Evolutionary conservation across 2,888 invertebrate species (phyloP).

Genomic region (Phortica magna): DNA sequence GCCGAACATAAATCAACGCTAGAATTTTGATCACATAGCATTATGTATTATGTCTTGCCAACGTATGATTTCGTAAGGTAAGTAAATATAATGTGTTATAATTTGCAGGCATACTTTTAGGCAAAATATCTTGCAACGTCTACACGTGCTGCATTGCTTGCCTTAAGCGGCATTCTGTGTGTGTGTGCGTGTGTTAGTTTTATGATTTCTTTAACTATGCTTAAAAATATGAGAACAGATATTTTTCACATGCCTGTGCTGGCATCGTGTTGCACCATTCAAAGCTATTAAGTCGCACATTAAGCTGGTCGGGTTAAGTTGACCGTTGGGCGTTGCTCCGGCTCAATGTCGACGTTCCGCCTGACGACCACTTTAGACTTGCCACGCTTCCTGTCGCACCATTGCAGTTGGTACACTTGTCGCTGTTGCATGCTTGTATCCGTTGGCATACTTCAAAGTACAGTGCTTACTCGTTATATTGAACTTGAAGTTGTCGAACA

Average conservation of each 20-base stretch:
- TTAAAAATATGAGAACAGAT: slow-evolving; percentile 19
- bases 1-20: slow-evolving; percentile 9
- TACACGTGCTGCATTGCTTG: background rate
- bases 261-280: slow-evolving; percentile 25
- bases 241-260: background rate
- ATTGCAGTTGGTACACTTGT: slow-evolving; percentile 33
- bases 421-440: slow-evolving; percentile 18
- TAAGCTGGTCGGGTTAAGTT: slow-evolving; percentile 21
- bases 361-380: background rate
- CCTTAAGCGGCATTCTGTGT: background rate
- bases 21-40: slow-evolving; percentile 29
- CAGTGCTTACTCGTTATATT: too few relatives aligned
- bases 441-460: background rate
- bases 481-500: too few relatives aligned
- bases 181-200: background rate
- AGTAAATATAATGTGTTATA: slow-evolving; percentile 15
- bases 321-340: background rate
- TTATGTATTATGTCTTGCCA: slow-evolving; percentile 2
- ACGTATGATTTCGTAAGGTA: slow-evolving; percentile 19
- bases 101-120: slow-evolving; percentile 3
- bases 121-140: background rate
- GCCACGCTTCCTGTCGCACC: background rate
- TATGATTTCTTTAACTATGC: slow-evolving; percentile 9
- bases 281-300: slow-evolving; percentile 40
- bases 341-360: background rate